Evolutionary conservation across 2,113 vertebrate species (phyloP).

Genomic region (Uria lomvia): DNA sequence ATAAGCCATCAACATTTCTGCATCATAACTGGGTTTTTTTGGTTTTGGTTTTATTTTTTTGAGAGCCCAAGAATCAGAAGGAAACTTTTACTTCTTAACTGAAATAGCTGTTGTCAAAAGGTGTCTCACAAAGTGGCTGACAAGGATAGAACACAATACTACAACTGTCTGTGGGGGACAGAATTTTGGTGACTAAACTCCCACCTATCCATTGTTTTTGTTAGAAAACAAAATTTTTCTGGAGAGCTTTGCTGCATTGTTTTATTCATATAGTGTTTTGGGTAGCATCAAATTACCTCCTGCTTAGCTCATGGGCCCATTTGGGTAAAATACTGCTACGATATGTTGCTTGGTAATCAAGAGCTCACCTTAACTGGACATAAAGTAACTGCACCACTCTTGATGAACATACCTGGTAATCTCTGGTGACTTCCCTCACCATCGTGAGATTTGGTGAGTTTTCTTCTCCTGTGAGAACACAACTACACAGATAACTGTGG

Average conservation of each 20-base stretch:
- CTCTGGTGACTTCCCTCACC: slow-evolving; percentile 66
- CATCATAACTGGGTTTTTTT: not conserved
- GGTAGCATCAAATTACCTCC: not conserved
- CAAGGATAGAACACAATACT: not conserved
- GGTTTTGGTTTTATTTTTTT: not conserved
- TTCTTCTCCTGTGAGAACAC: slow-evolving; percentile 76
- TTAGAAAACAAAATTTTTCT: not conserved
- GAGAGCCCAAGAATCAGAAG: not conserved
- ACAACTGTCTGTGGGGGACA: not conserved
- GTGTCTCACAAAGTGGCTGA: not conserved
- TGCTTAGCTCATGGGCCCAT: not conserved
- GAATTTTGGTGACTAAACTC: not conserved
- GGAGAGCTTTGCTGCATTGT: not conserved
- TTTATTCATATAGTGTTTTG: not conserved
- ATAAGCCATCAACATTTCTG: not conserved
- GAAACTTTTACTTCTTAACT: not conserved
- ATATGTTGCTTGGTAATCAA: not conserved
- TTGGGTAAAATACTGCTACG: not conserved
- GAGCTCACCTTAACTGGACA: not conserved
- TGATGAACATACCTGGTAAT: slow-evolving; percentile 81
- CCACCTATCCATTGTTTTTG: not conserved
- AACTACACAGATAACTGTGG: slow-evolving; percentile 81
- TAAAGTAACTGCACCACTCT: not conserved
- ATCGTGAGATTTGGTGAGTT: slow-evolving; percentile 74
- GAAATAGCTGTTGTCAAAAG: not conserved